Conservation (phyloP, 2,888 invertebrate species). For the Agonum fuliginosum region DNA sequence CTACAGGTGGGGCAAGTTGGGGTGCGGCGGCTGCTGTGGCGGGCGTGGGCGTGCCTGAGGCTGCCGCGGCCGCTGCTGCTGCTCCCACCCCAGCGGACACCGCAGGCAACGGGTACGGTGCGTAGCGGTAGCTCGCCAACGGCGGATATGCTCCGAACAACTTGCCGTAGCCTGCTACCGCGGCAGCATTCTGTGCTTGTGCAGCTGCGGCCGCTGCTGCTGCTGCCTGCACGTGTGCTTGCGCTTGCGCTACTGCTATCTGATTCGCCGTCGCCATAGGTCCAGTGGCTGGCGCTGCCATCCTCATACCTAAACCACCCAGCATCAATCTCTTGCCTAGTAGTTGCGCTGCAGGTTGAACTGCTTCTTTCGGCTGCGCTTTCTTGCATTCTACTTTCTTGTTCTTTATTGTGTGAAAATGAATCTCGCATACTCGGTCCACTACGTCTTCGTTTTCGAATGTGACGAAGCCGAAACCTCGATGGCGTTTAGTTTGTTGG, state of each 20-base stretch:
- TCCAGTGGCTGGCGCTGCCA: conserved; percentile 77
- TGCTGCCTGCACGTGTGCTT: conserved; percentile 72
- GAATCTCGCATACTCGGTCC: conserved; percentile 94
- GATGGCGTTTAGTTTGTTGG: conserved; percentile 92
- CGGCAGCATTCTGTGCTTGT: conserved; percentile 77
- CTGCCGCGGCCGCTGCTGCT: conserved; percentile 73
- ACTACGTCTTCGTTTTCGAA: conserved; percentile 94
- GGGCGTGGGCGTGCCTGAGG: conserved; percentile 71
- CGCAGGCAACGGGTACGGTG: conserved; percentile 77
- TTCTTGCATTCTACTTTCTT: conserved; percentile 94
- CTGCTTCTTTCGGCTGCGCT: conserved; percentile 93
- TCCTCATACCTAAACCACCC: conserved; percentile 81
- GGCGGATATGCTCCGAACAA: conserved; percentile 79
- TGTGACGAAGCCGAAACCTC: conserved; percentile 94
- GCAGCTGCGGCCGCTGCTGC: conserved; percentile 75
- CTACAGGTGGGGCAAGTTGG: conserved; percentile 78
- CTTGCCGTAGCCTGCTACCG: conserved; percentile 80
- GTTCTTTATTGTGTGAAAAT: conserved; percentile 94
- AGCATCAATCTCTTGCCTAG: conserved; percentile 82
- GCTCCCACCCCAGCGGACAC: conserved; percentile 72
- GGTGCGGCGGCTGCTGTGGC: conserved; percentile 78
- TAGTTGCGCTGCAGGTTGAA: conserved; percentile 82
- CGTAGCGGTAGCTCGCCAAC: conserved; percentile 77
- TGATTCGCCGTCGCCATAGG: conserved; percentile 77
- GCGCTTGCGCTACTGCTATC: conserved; percentile 75